Evolutionary conservation across 1,140 invertebrate species (phyloP).

Genomic region (Rhyacophila brunnea): DNA sequence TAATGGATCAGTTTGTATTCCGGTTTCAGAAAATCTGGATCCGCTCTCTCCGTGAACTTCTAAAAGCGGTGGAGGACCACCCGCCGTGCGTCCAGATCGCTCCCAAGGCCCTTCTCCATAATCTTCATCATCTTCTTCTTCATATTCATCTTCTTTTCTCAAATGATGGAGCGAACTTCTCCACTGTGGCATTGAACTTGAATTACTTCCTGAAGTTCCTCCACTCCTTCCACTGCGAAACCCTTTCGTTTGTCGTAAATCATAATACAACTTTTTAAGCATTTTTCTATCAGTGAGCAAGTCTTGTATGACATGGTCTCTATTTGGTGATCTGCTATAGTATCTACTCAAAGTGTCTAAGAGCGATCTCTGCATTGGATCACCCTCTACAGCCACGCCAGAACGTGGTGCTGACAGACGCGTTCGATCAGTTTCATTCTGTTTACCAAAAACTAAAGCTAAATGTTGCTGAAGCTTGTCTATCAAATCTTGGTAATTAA

Average conservation of each 20-base stretch:
- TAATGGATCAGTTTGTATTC: constrained; percentile 63
- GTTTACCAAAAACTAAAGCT: constrained; percentile 45
- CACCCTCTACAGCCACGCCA: constrained; percentile 46
- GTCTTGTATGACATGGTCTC: constrained; percentile 68
- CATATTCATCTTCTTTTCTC: constrained; percentile 38
- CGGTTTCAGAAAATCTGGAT: constrained; percentile 53
- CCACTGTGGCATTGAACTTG: constrained; percentile 43
- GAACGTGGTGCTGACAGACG: constrained; percentile 19
- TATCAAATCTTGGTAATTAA: constrained; percentile 64
- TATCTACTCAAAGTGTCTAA: constrained; percentile 66
- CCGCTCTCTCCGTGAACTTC: constrained; percentile 63
- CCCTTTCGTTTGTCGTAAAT: constrained; percentile 66
- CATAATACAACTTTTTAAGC: constrained; percentile 70
- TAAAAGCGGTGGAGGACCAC: constrained; percentile 65
- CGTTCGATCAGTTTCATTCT: constrained; percentile 34
- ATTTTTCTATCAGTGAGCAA: constrained; percentile 69
- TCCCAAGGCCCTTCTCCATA: constrained; percentile 38
- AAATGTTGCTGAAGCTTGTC: constrained; percentile 65
- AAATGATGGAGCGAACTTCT: constrained; percentile 40
- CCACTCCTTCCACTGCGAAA: constrained; percentile 57
- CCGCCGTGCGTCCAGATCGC: constrained; percentile 41
- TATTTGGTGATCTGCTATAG: constrained; percentile 62
- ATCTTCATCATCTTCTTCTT: constrained; percentile 44
- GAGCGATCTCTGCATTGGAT: constrained; percentile 61
- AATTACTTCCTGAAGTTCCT: constrained; percentile 42